Conservation (phyloP, 2,113 vertebrate species). For the Thalassarche chlororhynchos region DNA sequence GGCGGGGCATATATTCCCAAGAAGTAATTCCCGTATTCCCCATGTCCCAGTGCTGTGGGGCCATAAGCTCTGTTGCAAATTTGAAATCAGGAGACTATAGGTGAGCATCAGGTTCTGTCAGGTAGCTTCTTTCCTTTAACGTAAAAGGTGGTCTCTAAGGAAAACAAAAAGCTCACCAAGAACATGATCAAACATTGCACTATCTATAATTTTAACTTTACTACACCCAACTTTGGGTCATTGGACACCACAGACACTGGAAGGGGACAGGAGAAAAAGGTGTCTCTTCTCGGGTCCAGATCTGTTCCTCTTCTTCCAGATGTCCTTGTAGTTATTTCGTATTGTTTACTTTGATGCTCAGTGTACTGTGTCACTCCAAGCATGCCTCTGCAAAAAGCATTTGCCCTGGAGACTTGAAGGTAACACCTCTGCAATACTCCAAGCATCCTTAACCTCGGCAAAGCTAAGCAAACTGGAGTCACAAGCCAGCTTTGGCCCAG, state of each 20-base stretch:
- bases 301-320: neutral
- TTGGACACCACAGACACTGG: neutral
- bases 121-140: neutral
- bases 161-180: neutral
- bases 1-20: neutral
- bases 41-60: neutral
- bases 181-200: neutral
- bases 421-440: neutral
- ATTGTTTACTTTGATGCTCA: neutral
- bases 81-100: neutral
- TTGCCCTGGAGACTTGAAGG: neutral
- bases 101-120: neutral
- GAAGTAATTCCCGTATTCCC: neutral
- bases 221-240: neutral
- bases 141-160: neutral
- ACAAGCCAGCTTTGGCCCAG: neutral
- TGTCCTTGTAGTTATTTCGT: neutral
- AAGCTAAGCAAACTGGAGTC: neutral
- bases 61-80: neutral
- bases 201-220: neutral
- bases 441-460: neutral
- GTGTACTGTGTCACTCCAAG: neutral
- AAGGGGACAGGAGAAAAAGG: neutral
- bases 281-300: neutral
- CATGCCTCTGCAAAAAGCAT: constrained; percentile 2